Evolutionary conservation across 2,888 invertebrate genomes (phyloP).

Genomic region (Polydrusus tereticollis): DNA sequence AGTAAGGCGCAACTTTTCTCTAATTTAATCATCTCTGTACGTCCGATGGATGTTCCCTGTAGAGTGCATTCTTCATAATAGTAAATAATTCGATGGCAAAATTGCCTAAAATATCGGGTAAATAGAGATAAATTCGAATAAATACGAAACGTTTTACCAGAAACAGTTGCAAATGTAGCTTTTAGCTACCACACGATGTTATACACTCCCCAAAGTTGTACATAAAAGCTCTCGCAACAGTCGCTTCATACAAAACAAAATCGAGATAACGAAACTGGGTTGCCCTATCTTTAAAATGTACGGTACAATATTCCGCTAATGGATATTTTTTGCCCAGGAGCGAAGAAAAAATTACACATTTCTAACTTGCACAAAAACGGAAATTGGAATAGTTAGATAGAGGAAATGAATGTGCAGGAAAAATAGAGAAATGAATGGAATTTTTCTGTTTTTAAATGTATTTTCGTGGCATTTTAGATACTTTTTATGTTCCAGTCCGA

Average conservation of each 20-base stretch:
- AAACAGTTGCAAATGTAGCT: background rate
- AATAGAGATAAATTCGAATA: background rate
- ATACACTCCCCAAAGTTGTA: background rate
- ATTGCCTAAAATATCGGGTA: too few species aligned
- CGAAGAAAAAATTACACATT: conserved; percentile 5
- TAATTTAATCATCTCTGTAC: too few species aligned
- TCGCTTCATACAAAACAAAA: background rate
- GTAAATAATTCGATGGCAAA: too few species aligned
- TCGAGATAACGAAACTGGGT: conserved; percentile 12
- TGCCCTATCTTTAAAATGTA: conserved; percentile 18
- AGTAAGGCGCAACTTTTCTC: too few species aligned
- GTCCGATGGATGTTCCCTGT: too few species aligned
- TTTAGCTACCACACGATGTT: background rate
- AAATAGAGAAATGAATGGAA: background rate
- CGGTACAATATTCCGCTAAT: background rate
- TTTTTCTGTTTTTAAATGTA: background rate
- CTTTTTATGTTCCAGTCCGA: too few species aligned
- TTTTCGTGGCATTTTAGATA: too few species aligned
- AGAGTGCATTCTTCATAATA: too few species aligned
- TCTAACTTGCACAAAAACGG: conserved; percentile 7
- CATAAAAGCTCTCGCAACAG: background rate
- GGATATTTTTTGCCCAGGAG: conserved; percentile 4
- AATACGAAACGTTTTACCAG: background rate
- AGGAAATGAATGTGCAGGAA: conserved; percentile 5
- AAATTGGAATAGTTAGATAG: conserved; percentile 22